A percentile compares a stretch with the other conserved stretches of the same genome.
Conservation (phyloP, 2,113 vertebrate genomes). For the Connochaetes taurinus region DNA sequence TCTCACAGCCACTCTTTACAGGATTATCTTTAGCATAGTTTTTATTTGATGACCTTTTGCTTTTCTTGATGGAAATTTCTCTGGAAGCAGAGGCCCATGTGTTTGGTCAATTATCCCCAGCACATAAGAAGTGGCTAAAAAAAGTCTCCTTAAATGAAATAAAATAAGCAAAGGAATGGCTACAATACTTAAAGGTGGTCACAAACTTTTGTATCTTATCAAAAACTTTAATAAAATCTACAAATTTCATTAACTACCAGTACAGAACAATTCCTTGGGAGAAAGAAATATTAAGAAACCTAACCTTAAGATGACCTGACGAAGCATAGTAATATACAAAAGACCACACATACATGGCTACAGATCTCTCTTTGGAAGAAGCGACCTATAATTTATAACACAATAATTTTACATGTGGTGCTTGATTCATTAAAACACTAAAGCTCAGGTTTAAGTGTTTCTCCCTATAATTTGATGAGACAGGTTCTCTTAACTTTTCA, state of each 20-base stretch:
- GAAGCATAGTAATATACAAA: background rate
- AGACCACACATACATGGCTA: background rate
- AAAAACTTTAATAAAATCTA: background rate
- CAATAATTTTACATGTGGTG: background rate
- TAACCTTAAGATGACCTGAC: background rate
- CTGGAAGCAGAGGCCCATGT: background rate
- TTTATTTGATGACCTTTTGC: background rate
- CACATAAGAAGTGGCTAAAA: background rate
- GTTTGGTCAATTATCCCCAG: background rate
- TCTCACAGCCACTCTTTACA: background rate
- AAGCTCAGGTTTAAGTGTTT: background rate
- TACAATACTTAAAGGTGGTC: background rate
- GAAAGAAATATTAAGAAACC: background rate
- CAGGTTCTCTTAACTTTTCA: background rate
- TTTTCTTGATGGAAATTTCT: background rate
- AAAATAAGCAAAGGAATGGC: background rate
- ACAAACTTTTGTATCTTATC: background rate
- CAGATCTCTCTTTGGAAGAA: background rate
- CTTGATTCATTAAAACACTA: background rate
- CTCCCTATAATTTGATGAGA: background rate
- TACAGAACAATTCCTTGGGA: background rate
- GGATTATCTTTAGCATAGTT: background rate
- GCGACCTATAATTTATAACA: background rate
- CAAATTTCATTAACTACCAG: background rate
- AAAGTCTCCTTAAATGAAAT: background rate